Base-by-base conservation (phyloP, 2,113 vertebrate genomes). In the Perognathus longimembris region DNA sequence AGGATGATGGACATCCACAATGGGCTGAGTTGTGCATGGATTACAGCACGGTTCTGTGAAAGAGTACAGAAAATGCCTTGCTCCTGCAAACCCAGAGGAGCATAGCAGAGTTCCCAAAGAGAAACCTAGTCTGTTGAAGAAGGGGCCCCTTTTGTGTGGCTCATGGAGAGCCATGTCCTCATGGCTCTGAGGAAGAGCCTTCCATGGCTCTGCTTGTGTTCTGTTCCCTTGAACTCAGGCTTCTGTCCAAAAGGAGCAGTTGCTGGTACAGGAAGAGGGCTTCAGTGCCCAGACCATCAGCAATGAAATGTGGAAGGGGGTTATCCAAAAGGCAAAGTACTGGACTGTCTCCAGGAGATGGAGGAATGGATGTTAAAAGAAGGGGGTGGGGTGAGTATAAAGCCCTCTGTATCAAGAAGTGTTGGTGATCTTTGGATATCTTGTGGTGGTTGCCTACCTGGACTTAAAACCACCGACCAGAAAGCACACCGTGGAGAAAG, bases 401-500 rank as follows among this genome's bases (percentile, higher is more conserved):
- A n/a, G 18, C 32, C 38, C 21, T 69, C 5, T 61, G 1, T 18
- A 45, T 3, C 57, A 85, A 32, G 63, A 70, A 78, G 45, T 21
- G 12, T 34, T 78, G 61, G 40, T 71, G 2, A 50, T 40, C 11
- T 85, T 61, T 85, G 83, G 21, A 30, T 36, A 63, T 34, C 1
- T 18, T 74, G 69, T 22, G 5, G 5, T 40, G 32, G 50, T 75
- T 36, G 86, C 45, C 17, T 66, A 54, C 26, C 11, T 0, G 15
- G 17, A 77, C 20, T 74, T 74, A 79, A 69, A 89, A 18, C 38
- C 93, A 32, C 17, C 74, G 76, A 82, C 85, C 86, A 73, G 87
- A 81, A 85, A 85, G 38, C 91, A 20, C 36, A 40, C 61, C 0
- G 0, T 38, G 76, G 81, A 34, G 66, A 91, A 94, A 95, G 81